A percentile compares a stretch with the other conserved stretches of the same genome.
Conservation (phyloP, 2,113 vertebrate genomes). For the Terrapene triunguis region DNA sequence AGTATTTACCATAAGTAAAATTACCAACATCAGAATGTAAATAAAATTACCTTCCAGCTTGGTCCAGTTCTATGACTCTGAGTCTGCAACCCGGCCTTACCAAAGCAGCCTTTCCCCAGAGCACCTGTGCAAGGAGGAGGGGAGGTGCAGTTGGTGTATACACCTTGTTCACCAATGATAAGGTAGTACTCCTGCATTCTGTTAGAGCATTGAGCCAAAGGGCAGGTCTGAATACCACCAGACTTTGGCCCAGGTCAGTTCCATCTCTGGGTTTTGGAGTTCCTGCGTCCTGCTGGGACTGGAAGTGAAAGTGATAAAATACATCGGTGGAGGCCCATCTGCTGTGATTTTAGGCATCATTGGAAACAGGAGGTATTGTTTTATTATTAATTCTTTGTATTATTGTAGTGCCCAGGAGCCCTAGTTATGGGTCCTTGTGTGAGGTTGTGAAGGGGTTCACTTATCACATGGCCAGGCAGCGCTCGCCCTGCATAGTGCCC, state of each 20-base stretch:
- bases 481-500: neutral
- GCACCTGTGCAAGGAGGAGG: neutral
- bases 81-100: neutral
- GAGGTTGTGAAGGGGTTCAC: neutral
- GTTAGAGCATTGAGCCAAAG: neutral
- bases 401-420: neutral
- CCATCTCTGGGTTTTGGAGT: neutral
- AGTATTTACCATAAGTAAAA: neutral
- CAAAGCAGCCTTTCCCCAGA: neutral
- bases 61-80: neutral
- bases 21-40: neutral
- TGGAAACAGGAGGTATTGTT: neutral
- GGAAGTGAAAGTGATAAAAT: neutral
- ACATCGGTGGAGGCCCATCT: neutral
- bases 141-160: neutral
- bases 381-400: neutral
- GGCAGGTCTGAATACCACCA: neutral
- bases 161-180: no score
- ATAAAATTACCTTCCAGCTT: neutral
- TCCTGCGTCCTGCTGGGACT: neutral
- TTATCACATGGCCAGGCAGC: neutral
- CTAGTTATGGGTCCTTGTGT: neutral
- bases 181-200: neutral
- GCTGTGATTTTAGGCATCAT: neutral
- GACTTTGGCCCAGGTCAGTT: neutral